These are phyloP conservation scores for Polypedilum pembai DNA, from an alignment of 1,140 invertebrate species.

Conservation along the genomic window DNA sequence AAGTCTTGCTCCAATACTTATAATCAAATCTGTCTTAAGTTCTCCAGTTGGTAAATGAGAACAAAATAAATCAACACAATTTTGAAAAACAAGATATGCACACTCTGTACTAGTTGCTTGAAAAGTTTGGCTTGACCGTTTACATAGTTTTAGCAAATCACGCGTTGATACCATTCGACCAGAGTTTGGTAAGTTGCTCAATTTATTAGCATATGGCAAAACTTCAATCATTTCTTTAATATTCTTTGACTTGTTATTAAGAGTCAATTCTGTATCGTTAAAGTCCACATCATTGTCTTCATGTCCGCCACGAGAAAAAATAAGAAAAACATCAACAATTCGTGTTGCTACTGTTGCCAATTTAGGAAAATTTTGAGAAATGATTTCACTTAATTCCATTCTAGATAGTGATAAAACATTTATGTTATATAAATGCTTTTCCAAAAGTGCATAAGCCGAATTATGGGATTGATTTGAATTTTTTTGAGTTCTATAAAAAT, in stretches of 20 bases:
- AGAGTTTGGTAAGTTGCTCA: constrained; percentile 34
- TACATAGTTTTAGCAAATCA: constrained; percentile 91
- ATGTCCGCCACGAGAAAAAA: constrained; percentile 66
- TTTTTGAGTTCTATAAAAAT: constrained; percentile 50
- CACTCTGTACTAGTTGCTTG: constrained; percentile 65
- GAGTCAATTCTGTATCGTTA: constrained; percentile 33
- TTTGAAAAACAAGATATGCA: constrained; percentile 71
- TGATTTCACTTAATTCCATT: constrained; percentile 61
- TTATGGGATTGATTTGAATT: constrained; percentile 52
- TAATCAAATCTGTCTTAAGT: constrained; percentile 57
- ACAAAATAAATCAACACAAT: constrained; percentile 87
- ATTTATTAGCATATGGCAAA: constrained; percentile 38
- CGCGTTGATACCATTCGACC: constrained; percentile 67
- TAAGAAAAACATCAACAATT: constrained; percentile 77
- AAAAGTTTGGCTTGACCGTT: constrained; percentile 65
- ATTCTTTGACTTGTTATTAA: constrained; percentile 35
- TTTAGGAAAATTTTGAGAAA: constrained; percentile 60
- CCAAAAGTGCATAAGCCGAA: constrained; percentile 57
- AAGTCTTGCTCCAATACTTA: constrained; percentile 67
- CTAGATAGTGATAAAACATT: constrained; percentile 70
- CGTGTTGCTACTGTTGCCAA: constrained; percentile 65
- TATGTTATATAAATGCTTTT: constrained; percentile 75
- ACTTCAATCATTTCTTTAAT: constrained; percentile 38
- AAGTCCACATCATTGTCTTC: constrained; percentile 35
- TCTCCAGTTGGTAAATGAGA: constrained; percentile 50